phyloP scores from a whole-genome alignment of 2,888 invertebrate species.

The Drosophila paramelanica region DNA sequence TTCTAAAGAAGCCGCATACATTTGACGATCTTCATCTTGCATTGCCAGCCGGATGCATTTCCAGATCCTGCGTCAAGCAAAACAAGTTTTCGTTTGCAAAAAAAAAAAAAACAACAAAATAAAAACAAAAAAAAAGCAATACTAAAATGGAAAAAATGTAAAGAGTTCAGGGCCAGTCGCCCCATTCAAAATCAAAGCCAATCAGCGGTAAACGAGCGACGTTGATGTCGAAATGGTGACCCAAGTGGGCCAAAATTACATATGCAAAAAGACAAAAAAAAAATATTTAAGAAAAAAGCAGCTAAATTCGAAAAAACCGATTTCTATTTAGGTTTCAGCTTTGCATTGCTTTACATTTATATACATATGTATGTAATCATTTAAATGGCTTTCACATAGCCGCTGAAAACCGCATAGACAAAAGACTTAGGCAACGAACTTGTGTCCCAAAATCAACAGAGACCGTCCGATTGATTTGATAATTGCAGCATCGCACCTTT shows the following conservation, averaged over 20 bases:
- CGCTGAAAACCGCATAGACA: constrained; percentile 50
- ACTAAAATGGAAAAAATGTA: neutral
- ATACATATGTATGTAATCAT: constrained; percentile 58
- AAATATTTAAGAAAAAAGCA: constrained; percentile 13
- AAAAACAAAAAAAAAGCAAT: neutral
- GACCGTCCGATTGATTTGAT: constrained; percentile 66
- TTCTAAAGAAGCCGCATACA: constrained; percentile 23
- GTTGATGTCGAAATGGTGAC: constrained; percentile 63
- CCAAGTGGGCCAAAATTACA: constrained; percentile 59
- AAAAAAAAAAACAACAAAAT: constrained; percentile 27
- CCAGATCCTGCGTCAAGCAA: constrained; percentile 28
- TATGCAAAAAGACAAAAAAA: constrained; percentile 59
- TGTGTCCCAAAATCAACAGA: constrained; percentile 68
- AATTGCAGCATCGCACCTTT: constrained; percentile 72
- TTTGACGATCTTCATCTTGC: constrained; percentile 36
- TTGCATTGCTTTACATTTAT: constrained; percentile 71
- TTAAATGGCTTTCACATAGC: constrained; percentile 71
- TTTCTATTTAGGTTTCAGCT: constrained; percentile 74
- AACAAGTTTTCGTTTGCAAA: constrained; percentile 65
- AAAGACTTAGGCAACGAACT: constrained; percentile 81
- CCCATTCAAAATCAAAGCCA: constrained; percentile 44
- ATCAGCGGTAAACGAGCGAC: constrained; percentile 29
- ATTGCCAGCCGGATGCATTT: constrained; percentile 32
- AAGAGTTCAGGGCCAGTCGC: constrained; percentile 69
- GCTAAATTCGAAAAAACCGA: constrained; percentile 61